Base-by-base conservation (phyloP, 2,113 vertebrate species). In the Nibea albiflora region DNA sequence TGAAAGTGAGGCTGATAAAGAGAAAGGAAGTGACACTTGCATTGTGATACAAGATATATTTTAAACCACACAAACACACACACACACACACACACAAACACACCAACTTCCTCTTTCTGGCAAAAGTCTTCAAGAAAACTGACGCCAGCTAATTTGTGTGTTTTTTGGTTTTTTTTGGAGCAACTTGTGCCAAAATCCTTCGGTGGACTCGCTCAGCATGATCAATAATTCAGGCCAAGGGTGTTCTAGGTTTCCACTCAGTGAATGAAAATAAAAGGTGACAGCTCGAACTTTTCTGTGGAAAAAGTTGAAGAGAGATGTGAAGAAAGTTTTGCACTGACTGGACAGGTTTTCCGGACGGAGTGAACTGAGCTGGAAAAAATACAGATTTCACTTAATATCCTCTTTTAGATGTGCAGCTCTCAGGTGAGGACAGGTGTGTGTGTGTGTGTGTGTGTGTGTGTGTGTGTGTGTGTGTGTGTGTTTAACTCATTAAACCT, bases 171-270 rank as follows among this genome's bases (percentile, higher is more conserved):
- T 31, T 31, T 81, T 64, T 16, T 12, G 31, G 28, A 72, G n/a
- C 4, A 69, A 78, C 9, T 65, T 31, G 46, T 54, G 39, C 56
- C 60, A 17, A 28, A 63, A 74, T 73, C 52, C 26, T 57, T 77
- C 58, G 57, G 44, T 57, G 53, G 44, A 52, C 78, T 67, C 73
- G 57, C 57, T 82, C 89, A 73, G 78, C 64, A 42, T 54, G 44
- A 84, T 91, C 66, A 91, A 89, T 91, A 90, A 92, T 90, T 90
- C 73, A 87, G 6, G 17, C 47, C 0, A 22, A 54, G 47, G 47
- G 20, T 79, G 56, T 50, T 80, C 60, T 44, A 26, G 66, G 50
- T 62, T 76, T 75, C 39, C 47, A 28, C 22, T 35, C 47, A 1
- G 69, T 83, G 84, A 81, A 76, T 62, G 39, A 84, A 90, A 85